A percentile compares a stretch with the other conserved stretches of the same genome.
These are phyloP conservation scores for Sinocyclocheilus maitianheensis DNA, from an alignment of 2,113 vertebrate species.

Conservation along the genomic window DNA sequence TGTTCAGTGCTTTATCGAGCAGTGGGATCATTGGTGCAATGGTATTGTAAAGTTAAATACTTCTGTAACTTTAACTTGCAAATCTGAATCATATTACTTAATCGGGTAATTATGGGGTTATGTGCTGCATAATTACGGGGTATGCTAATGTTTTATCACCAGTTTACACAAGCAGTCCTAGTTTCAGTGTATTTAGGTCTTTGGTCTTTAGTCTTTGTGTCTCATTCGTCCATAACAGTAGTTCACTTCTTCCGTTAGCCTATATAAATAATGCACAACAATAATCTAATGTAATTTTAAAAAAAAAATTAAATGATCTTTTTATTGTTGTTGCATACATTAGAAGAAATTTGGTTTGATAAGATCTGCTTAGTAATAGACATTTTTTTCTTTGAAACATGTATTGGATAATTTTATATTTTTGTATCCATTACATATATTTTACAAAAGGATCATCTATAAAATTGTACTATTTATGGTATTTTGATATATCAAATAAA, in stretches of 20 bases:
- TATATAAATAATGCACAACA: neutral
- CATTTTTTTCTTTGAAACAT: neutral
- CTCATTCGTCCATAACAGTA: neutral
- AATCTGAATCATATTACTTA: neutral
- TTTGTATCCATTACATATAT: neutral
- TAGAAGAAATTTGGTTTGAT: neutral
- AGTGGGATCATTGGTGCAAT: conserved; percentile 55
- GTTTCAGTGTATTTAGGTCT: neutral
- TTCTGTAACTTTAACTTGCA: conserved; percentile 50
- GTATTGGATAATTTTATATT: neutral
- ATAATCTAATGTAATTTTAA: neutral
- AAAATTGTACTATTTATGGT: neutral
- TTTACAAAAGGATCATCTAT: neutral
- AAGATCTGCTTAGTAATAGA: neutral
- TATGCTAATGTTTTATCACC: neutral
- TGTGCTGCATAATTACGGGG: neutral
- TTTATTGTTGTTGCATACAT: neutral
- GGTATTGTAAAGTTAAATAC: conserved; percentile 57
- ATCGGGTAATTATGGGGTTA: neutral
- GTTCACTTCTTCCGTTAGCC: neutral
- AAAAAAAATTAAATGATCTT: too few species aligned
- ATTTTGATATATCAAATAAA: neutral
- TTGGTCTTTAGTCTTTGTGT: neutral
- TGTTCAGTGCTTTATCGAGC: conserved; percentile 53
- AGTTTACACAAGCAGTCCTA: neutral